Conservation (phyloP, 2,888 invertebrate species). For the Nomada fabriciana region DNA sequence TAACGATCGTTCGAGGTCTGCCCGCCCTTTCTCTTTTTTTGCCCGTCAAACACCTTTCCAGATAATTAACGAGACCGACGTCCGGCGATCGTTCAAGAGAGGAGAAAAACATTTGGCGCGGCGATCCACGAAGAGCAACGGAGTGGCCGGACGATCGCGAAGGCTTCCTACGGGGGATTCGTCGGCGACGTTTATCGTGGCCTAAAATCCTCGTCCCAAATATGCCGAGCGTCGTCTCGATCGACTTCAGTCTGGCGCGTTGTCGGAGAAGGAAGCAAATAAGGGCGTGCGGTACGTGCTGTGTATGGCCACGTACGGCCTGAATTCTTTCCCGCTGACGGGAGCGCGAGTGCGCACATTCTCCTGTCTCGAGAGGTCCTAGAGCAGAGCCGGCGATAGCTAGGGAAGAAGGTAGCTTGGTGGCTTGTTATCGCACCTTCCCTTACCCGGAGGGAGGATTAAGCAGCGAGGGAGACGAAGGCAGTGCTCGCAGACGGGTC, state of each 20-base stretch:
- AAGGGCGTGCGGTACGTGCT: not conserved
- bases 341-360: constrained; percentile 70
- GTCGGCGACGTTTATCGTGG: constrained; percentile 30
- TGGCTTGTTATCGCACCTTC: constrained; percentile 80
- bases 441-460: constrained; percentile 57
- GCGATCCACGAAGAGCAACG: not conserved
- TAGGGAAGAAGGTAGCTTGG: constrained; percentile 66
- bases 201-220: constrained; percentile 46
- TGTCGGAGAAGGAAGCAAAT: not conserved
- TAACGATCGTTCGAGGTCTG: not conserved
- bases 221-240: constrained; percentile 49
- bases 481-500: constrained; percentile 69
- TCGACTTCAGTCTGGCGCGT: constrained; percentile 24
- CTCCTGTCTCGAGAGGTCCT: constrained; percentile 79
- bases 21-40: no score
- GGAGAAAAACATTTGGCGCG: no score
- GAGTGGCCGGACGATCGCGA: not conserved
- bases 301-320: constrained; percentile 56
- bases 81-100: no score
- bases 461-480: constrained; percentile 56
- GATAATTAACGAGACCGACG: no score
- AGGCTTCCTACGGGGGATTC: not conserved
- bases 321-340: constrained; percentile 75
- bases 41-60: no score
- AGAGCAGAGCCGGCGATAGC: constrained; percentile 75